These are phyloP conservation scores for Lacerta bilineata DNA, from an alignment of 2,797 vertebrate genomes.

Conservation along the genomic window DNA sequence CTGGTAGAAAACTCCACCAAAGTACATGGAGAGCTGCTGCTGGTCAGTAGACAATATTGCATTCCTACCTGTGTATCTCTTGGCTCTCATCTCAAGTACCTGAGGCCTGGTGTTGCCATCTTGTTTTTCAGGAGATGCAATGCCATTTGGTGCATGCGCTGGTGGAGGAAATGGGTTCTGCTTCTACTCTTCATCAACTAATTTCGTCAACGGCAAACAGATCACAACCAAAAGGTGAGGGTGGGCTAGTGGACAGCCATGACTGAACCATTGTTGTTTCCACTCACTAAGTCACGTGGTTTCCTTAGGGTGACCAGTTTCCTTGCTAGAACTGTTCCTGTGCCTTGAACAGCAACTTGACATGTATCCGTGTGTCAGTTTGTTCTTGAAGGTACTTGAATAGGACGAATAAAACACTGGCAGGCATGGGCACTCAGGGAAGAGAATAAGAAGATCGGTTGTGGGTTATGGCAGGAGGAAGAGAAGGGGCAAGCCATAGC, in stretches of 20 bases:
- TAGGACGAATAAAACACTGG: not conserved
- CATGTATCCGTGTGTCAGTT: not conserved
- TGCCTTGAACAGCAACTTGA: not conserved
- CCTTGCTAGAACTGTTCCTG: not conserved
- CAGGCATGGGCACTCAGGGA: not conserved
- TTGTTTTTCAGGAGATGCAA: conserved; percentile 21
- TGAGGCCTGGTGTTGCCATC: not conserved
- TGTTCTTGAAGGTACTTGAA: not conserved
- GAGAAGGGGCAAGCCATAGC: not conserved
- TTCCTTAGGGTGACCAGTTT: not conserved
- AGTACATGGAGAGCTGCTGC: too few species aligned
- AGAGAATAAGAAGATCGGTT: not conserved
- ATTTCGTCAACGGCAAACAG: conserved; percentile 85
- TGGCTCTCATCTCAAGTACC: not conserved
- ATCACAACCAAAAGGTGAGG: conserved; percentile 86
- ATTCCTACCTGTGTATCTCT: too few species aligned
- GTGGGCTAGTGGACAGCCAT: not conserved
- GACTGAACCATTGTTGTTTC: not conserved
- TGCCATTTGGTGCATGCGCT: conserved; percentile 76
- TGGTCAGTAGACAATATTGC: too few species aligned
- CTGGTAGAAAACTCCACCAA: too few species aligned
- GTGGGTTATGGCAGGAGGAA: too few species aligned
- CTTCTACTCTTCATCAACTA: conserved; percentile 87
- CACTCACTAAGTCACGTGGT: not conserved
- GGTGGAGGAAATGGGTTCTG: conserved; percentile 70